Conservation (phyloP, 1,140 invertebrate genomes). For the Oryctes rhinoceros region DNA sequence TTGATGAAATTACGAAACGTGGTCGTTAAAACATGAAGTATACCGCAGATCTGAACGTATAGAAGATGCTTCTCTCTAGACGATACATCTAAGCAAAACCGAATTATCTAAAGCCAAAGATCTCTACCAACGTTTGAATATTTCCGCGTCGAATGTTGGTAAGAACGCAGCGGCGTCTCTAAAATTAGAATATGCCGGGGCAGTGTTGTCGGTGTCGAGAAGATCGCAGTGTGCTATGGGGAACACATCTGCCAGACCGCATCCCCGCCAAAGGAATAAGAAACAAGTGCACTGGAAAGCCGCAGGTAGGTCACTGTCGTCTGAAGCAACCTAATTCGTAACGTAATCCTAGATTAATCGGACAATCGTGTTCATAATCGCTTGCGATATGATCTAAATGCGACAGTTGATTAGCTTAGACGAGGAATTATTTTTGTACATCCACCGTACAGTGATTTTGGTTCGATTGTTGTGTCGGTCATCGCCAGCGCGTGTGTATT, state of each 20-base stretch:
- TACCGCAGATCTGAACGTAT: neutral
- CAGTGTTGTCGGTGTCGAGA: slow-evolving; percentile 41
- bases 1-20: too few relatives aligned
- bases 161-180: slow-evolving; percentile 41
- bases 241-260: slow-evolving; percentile 58
- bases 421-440: slow-evolving; percentile 31
- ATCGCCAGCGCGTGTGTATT: neutral
- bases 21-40: too few relatives aligned
- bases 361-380: neutral
- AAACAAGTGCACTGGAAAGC: slow-evolving; percentile 77
- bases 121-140: neutral
- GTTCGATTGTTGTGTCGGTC: slow-evolving; percentile 21
- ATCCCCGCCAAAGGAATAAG: slow-evolving; percentile 64
- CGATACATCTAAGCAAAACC: neutral
- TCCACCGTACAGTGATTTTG: slow-evolving; percentile 17
- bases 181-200: slow-evolving; percentile 47
- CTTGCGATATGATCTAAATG: neutral
- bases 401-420: neutral
- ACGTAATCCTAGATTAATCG: neutral
- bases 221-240: slow-evolving; percentile 72
- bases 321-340: neutral
- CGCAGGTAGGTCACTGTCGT: slow-evolving; percentile 65
- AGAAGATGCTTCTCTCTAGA: neutral
- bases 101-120: neutral
- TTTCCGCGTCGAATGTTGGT: slow-evolving; percentile 42